Conservation (phyloP, 1,140 invertebrate genomes). For the Zaprionus lachaisei region DNA sequence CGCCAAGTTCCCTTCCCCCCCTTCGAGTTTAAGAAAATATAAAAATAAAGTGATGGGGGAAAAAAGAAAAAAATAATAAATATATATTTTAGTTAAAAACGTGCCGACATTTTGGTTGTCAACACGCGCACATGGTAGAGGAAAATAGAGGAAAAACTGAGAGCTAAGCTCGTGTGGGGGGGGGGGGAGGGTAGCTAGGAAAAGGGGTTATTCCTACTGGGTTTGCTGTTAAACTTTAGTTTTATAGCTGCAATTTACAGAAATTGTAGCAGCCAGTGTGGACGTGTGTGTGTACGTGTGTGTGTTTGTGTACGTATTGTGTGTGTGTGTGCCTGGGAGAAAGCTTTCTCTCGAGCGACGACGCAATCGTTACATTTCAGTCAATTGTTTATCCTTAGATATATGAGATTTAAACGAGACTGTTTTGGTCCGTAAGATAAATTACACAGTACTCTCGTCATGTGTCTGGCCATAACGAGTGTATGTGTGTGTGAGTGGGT, state of each 20-base stretch:
- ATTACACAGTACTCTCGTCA: constrained; percentile 53
- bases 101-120: constrained; percentile 80
- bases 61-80: neutral
- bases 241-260: constrained; percentile 79
- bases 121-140: constrained; percentile 54
- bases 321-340: constrained; percentile 5
- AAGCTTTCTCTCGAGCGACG: constrained; percentile 30
- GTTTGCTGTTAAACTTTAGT: constrained; percentile 77
- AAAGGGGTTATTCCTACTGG: constrained; percentile 1
- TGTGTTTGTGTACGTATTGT: constrained; percentile 12
- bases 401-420: constrained; percentile 60
- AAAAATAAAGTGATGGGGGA: neutral
- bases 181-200: too few species aligned
- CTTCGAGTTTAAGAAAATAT: constrained; percentile 2
- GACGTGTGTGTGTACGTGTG: constrained; percentile 18
- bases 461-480: constrained; percentile 24
- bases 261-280: constrained; percentile 50
- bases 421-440: constrained; percentile 61
- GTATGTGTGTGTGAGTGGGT: constrained; percentile 8
- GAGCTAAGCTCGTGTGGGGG: neutral
- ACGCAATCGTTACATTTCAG: constrained; percentile 70
- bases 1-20: neutral
- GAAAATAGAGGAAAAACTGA: constrained; percentile 6
- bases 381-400: constrained; percentile 76
- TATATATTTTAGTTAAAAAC: constrained; percentile 68